Base-by-base conservation (phyloP, 2,113 vertebrate species). In the Syngnathus floridae region DNA sequence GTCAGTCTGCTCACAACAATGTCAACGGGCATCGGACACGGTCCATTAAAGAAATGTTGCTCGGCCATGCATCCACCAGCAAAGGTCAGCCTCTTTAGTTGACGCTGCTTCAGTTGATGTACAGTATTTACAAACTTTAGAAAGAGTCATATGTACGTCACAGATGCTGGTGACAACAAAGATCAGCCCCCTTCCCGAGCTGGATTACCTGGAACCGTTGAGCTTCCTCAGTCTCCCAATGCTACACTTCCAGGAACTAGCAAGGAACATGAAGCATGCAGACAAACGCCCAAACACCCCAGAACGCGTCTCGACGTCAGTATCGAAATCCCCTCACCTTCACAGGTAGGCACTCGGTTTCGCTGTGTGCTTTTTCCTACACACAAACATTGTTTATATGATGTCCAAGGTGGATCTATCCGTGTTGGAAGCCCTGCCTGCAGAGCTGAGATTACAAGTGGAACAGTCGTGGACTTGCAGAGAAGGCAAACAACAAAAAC, bases 321-420 rank as follows among this genome's bases (percentile, higher is more conserved):
- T 66, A 96, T 98, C 72, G 95, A 98, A 81, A 88, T 98, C 68
- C 96, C 97, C 0, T 94, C 96, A 5, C 91, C 94, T 66, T 99
- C 97, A 65, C 97, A 98, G 94, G 97, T 99, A 75, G 26, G 19
- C 31, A 13, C 19, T 49, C 46, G 8, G 38, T 35, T 21, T 37
- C 13, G 4, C 59, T 26, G 12, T 16, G 5, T 43, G 1, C 26
- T 37, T 66, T 41, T 38, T 40, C 0, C 16, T 57, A 70, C 62
- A 38, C 12, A 16, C 14, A 16, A 1, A 4, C 43, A 16, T 16
- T 17, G 2, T 65, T 43, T 65, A 3, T 21, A 14, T 73, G 10
- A 13, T 78, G 74, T 80, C 62, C 22, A 36, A 98, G 97, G 90
- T 98, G 70, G 97, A 99, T 80, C 93, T 75, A 11, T 96, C 95